These are phyloP conservation scores for Myiopsitta monachus DNA, from an alignment of 2,113 vertebrate genomes.

Conservation along the genomic window DNA sequence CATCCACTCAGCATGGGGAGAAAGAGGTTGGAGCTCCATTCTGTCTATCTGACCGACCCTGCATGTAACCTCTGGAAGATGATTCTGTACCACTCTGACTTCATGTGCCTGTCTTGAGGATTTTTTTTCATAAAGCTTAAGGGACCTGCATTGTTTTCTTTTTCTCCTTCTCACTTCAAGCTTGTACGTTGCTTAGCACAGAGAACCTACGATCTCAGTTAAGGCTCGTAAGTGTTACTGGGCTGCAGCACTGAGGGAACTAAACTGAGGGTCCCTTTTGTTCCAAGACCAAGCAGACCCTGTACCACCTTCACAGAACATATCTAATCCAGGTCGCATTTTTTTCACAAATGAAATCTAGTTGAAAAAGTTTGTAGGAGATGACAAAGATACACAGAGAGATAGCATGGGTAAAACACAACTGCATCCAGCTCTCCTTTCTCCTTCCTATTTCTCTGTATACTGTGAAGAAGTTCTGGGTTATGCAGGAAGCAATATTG, in stretches of 20 bases:
- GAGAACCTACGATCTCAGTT: neutral
- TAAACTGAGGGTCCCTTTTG: neutral
- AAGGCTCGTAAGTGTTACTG: neutral
- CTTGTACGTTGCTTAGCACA: neutral
- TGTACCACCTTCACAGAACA: neutral
- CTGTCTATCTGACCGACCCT: neutral
- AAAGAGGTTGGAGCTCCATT: neutral
- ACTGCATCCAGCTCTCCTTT: rapidly evolving
- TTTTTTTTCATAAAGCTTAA: neutral
- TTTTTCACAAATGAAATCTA: neutral
- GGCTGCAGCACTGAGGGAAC: neutral
- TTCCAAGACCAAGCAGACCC: neutral
- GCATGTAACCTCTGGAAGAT: neutral
- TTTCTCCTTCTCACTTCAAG: neutral
- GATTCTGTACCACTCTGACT: neutral
- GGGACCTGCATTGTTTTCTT: neutral
- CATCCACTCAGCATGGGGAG: rapidly evolving
- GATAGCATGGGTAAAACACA: neutral
- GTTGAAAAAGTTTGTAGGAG: neutral
- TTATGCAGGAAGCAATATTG: neutral
- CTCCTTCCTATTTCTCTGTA: neutral
- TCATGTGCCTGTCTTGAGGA: rapidly evolving
- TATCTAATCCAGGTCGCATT: neutral
- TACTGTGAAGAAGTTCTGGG: neutral
- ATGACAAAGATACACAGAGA: neutral